These are phyloP conservation scores for Hydrotaea diabolus DNA, from an alignment of 2,888 invertebrate species.

Conservation along the genomic window DNA sequence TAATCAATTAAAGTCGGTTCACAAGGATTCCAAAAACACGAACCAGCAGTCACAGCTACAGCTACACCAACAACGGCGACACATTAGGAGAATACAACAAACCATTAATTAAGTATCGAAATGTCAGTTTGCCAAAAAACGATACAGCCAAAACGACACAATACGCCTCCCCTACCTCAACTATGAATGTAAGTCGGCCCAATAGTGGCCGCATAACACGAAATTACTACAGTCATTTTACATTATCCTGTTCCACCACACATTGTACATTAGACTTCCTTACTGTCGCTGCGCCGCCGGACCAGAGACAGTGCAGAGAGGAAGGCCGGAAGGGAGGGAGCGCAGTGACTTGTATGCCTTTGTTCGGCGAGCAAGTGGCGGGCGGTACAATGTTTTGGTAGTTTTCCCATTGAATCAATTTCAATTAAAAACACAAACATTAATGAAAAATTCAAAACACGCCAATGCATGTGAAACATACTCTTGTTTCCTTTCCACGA, in stretches of 20 bases:
- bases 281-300: background rate
- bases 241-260: too few relatives aligned
- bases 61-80: background rate
- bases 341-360: background rate
- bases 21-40: constrained; percentile 38
- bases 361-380: background rate
- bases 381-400: constrained; percentile 31
- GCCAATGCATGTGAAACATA: constrained; percentile 64
- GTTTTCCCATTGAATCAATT: constrained; percentile 61
- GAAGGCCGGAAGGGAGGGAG: constrained; percentile 29
- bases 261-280: background rate
- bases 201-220: background rate
- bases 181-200: background rate
- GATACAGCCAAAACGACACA: background rate
- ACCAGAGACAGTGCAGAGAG: background rate
- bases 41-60: constrained; percentile 18
- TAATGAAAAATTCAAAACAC: constrained; percentile 67
- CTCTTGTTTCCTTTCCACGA: constrained; percentile 38
- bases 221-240: background rate
- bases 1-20: constrained; percentile 50
- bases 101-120: constrained; percentile 56
- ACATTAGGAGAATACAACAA: constrained; percentile 20
- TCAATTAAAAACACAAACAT: constrained; percentile 67
- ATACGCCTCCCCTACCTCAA: background rate
- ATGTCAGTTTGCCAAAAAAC: constrained; percentile 50